A percentile compares a stretch with the other conserved stretches of the same genome.
These are phyloP conservation scores for Belgica antarctica DNA, from an alignment of 2,888 invertebrate genomes.

Conservation along the genomic window DNA sequence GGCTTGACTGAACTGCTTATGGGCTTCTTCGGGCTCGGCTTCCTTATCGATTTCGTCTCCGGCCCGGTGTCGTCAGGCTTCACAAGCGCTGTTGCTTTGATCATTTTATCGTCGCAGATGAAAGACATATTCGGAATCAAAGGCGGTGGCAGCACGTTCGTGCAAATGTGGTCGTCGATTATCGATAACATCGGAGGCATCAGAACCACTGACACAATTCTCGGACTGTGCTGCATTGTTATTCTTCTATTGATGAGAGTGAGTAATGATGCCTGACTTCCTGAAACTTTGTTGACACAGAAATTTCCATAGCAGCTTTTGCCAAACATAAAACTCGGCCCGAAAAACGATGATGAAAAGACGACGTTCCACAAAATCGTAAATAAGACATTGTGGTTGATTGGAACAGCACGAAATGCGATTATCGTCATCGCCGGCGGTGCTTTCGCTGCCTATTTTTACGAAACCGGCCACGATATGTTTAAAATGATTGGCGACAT, in stretches of 20 bases:
- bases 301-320: slow-evolving; percentile 64
- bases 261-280: slow-evolving; percentile 51
- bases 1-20: slow-evolving; percentile 75
- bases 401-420: slow-evolving; percentile 80
- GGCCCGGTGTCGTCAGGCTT: slow-evolving; percentile 87
- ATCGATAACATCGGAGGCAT: slow-evolving; percentile 66
- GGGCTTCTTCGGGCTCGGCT: slow-evolving; percentile 81
- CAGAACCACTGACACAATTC: slow-evolving; percentile 69
- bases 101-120: slow-evolving; percentile 83
- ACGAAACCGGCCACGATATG: slow-evolving; percentile 57
- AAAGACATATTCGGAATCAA: slow-evolving; percentile 76
- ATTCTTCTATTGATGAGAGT: slow-evolving; percentile 74
- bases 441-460: slow-evolving; percentile 64
- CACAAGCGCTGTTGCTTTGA: slow-evolving; percentile 84
- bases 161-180: slow-evolving; percentile 76
- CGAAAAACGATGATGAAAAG: slow-evolving; percentile 56
- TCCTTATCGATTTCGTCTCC: slow-evolving; percentile 85
- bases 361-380: slow-evolving; percentile 60
- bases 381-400: slow-evolving; percentile 70
- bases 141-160: slow-evolving; percentile 73
- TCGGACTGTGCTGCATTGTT: slow-evolving; percentile 73
- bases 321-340: slow-evolving; percentile 65
- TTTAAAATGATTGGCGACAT: slow-evolving; percentile 71
- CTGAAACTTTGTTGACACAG: too few species aligned
- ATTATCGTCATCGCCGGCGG: slow-evolving; percentile 74